Evolutionary conservation across 1,140 invertebrate genomes (phyloP), one percentile per base, ranked within the genome.

Genomic region (Bombyx mori): DNA sequence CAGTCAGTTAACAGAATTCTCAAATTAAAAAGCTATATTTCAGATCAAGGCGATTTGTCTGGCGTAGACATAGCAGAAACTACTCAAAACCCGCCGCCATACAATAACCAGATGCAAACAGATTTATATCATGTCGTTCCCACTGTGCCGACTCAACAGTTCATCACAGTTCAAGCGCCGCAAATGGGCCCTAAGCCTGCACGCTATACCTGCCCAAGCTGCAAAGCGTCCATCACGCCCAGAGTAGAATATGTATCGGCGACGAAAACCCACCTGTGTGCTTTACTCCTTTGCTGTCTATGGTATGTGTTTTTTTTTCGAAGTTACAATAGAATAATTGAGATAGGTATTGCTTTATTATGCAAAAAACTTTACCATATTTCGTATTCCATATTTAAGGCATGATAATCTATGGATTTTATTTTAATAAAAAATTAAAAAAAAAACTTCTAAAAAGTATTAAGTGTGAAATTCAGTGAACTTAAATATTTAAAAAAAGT

Each of bases 211-310:
- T 92, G 91, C 63, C 90, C 89, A 2, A 75, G 88, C 8, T 92
- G 91, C 58, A 81, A 85, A 2, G 70, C 73, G 0, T 71, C 82
- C 7, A 89, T 92, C 44, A 61, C 71, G 0, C 91, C 91, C 0
- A 68, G 73, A 42, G 73, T 90, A n/a, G 83, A 90, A 50, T 80
- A 77, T 1, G 82, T 86, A 68, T 60, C 89, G 0, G 88, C 83
- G 2, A 84, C 80, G 0, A 90, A 89, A 69, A 92, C 91, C 3
- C 91, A 92, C 64, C 44, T 91, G 0, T 86, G 91, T 53, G 91
- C 91, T 3, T 62, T 89, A 10, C 10, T 91, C 1, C 66, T 91
- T 3, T 92, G 90, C 65, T 3, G 91, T 35, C 53, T 91, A 42
- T 84, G 81, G 91, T 91, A 80, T 82, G 65, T 68, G 48, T 8